Base-by-base conservation (phyloP, 2,113 vertebrate genomes). In the Smithornis capensis region DNA sequence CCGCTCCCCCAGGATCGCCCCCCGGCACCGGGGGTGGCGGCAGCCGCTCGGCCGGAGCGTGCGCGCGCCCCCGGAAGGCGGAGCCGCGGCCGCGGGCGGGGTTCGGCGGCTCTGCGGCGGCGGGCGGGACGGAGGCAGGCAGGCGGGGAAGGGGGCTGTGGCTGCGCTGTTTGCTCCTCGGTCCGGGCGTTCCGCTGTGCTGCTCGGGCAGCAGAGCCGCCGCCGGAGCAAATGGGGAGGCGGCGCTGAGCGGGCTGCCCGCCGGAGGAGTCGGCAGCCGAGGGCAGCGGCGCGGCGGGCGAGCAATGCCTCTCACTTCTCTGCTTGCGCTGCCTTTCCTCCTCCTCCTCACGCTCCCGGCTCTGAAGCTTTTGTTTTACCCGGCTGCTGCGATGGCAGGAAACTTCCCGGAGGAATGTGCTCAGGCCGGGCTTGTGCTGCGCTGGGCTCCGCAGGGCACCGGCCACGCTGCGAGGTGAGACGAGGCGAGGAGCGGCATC, bases 301-400 rank as follows among this genome's bases (percentile, higher is more conserved):
- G 42, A 62, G 76, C 92, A 16, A 92, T 94, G 97, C 92, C 79
- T 62, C 84, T 23, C 92, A 57, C 94, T 93, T 68, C 7, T 91
- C 81, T 65, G 62, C 74, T 29, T n/a, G 76, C 2, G 73, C 95
- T 80, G 65, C 75, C 35, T 37, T 70, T 85, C 53, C 31, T 55
- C 55, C 56, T 38, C 53, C 42, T 47, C 31, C 52, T 47, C 74
- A 73, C 14, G 67, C 60, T 69, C 57, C 65, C 28, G 37, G 33
- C 93, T 94, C 68, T 7, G 65, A 86, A 81, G 90, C 96, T 97
- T 91, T 89, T 69, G 94, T 88, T 94, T 77, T 65, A 53, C 38
- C 92, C 95, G 13, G 87, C 52, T 77, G 53, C 60, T 33, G 42
- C 59, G 57, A 87, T 80, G 86, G 89, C 81, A 83, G 77, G 77